Base-by-base conservation (phyloP, 2,888 invertebrate genomes). In the Adelphocoris suturalis region DNA sequence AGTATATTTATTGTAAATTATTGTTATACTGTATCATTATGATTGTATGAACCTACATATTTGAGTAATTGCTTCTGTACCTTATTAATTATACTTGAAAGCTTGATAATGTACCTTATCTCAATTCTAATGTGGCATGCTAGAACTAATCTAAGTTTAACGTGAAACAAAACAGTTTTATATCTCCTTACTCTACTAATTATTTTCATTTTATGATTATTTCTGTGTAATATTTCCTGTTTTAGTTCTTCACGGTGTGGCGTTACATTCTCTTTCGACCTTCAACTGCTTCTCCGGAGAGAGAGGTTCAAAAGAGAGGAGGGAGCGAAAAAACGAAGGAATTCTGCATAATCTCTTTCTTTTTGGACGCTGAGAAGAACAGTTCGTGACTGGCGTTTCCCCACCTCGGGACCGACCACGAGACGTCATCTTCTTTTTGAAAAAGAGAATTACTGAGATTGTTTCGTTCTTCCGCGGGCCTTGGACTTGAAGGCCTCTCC, bases 401-500 rank as follows among this genome's bases (percentile, higher is more conserved):
- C 76, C 14, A 14, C n/a, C 27, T 16, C 37, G 68, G 23, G 37
- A 19, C 46, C 37, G 23, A n/a, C 23, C 85, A 19, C 82, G 61
- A 28, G 19, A 19, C 76, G 28, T 88, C 55, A 52, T 88, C 52
- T 55, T 88, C 61, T 78, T 88, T 86, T 80, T 48, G 27, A 52
- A 86, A 57, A 88, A 52, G 88, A 88, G 88, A 88, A 88, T 88
- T 88, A 88, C 88, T 78, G 88, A 88, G 88, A 88, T 88, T 88
- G 88, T 80, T 78, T 78, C 52, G 88, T 88, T 88, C 88, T 88
- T 88, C 78, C 78, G 76, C 27, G 47, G 88, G 76, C 88, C 88
- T 88, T 88, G 88, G 88, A 88, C 88, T 88, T 88, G 88, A 88
- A 88, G 88, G 88, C 80, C 88, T 80, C 88, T 88, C 88, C 78